Base-by-base conservation (phyloP, 2,797 vertebrate genomes). In the Dallia pectoralis region DNA sequence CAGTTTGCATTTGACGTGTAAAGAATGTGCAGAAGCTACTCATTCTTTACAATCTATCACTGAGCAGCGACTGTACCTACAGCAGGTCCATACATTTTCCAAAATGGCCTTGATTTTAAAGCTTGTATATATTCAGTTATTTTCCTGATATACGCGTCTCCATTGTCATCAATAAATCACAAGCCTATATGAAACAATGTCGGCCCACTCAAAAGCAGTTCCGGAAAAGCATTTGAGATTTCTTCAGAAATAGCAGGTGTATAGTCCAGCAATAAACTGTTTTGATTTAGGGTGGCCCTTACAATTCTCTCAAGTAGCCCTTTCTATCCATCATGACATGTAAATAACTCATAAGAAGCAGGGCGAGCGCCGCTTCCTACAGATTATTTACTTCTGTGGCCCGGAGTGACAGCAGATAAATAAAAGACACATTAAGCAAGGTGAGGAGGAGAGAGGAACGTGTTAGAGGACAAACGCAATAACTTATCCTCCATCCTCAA, bases 281-380 rank as follows among this genome's bases (percentile, higher is more conserved):
- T 51, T 7, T 49, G 59, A 56, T 44, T 49, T 12, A 59, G 25
- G 68, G n/a, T 44, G 8, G 4, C 5, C 2, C 4, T 6, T 48
- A 0, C 27, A 63, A 33, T 71, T 74, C 30, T 32, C 4, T 14
- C 33, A 29, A 71, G 0, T 40, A 61, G 29, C 12, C 3, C 19
- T 32, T 47, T 71, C 33, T 67, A 61, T 30, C 71, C 29, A 22
- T 29, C 48, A 14, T 14, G 14, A 30, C 64, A n/a, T 51, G 22
- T 72, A 44, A 83, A 84, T 83, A 77, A 83, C 78, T 72, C 8
- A 86, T 81, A 49, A n/a, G 48, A 77, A 33, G 65, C n/a, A 66
- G 62, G 40, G 32, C 1, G 27, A 49, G 47, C 44, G 56, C 40
- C 48, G 65, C 67, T 61, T 74, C 32, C 40, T 25, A 33, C 32